phyloP scores from a whole-genome alignment of 2,797 vertebrate species.

The Kryptopterus vitreolus region DNA sequence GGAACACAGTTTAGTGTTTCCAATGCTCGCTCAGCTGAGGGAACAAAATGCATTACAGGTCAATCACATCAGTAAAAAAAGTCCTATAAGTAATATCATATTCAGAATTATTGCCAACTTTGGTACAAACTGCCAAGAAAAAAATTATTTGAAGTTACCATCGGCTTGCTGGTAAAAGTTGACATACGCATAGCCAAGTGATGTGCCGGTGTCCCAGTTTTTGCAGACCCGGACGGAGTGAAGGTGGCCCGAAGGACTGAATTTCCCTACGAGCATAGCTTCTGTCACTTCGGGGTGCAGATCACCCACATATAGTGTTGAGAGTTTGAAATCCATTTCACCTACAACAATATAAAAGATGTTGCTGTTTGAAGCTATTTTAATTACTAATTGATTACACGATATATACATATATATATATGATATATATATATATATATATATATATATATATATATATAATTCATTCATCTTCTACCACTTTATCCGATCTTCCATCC shows the following conservation, averaged over 20 bases:
- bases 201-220: conserved; percentile 68
- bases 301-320: background rate
- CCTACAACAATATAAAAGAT: background rate
- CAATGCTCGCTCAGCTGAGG: background rate
- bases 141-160: too few relatives aligned
- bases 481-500: too few relatives aligned
- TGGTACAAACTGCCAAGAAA: too few relatives aligned
- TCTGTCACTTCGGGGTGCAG: background rate
- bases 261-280: conserved; percentile 64
- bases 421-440: too few relatives aligned
- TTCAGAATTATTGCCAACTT: too few relatives aligned
- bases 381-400: too few relatives aligned
- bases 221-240: background rate
- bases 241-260: background rate
- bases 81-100: too few relatives aligned
- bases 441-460: too few relatives aligned
- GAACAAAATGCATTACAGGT: background rate
- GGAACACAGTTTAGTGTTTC: background rate
- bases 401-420: too few relatives aligned
- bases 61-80: background rate
- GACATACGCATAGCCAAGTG: conserved; percentile 49
- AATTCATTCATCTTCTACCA: too few relatives aligned
- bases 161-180: background rate
- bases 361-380: too few relatives aligned
- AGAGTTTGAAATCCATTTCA: background rate